Percentiles rank a stretch among this genome's conserved stretches.
Conservation (phyloP, 2,888 invertebrate genomes). For the Esperia sulphurella region DNA sequence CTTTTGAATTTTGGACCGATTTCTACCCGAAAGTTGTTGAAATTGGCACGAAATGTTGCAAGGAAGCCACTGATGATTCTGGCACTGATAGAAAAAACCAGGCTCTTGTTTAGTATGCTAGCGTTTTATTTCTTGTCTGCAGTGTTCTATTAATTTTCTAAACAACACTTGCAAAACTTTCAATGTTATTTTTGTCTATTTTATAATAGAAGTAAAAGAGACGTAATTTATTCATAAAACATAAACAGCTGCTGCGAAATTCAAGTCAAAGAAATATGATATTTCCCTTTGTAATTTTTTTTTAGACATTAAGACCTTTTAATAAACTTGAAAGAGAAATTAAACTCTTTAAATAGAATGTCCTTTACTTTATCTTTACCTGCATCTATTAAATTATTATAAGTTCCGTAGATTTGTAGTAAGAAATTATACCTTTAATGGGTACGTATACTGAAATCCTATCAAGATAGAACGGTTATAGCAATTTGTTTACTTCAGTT, state of each 20-base stretch:
- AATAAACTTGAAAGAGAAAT: not conserved
- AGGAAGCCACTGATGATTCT: conserved; percentile 71
- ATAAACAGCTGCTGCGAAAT: conserved; percentile 24
- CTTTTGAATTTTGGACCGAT: conserved; percentile 90
- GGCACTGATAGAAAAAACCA: conserved; percentile 38
- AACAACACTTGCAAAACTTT: conserved; percentile 23
- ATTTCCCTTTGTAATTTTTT: conserved; percentile 21
- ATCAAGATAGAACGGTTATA: too few relatives aligned
- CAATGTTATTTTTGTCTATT: conserved; percentile 68
- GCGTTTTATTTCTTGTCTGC: conserved; percentile 34
- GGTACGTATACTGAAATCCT: too few relatives aligned
- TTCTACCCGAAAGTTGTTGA: conserved; percentile 88
- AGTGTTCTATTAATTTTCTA: not conserved
- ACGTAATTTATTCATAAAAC: conserved; percentile 44
- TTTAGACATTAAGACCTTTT: not conserved
- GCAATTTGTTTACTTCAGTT: too few relatives aligned
- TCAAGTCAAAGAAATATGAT: conserved; percentile 17
- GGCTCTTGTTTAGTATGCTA: conserved; percentile 41
- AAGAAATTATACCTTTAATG: too few relatives aligned
- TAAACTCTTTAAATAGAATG: too few relatives aligned
- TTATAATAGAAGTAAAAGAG: conserved; percentile 24
- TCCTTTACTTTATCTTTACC: too few relatives aligned
- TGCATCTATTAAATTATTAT: too few relatives aligned
- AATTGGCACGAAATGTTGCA: conserved; percentile 87
- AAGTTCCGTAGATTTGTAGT: too few relatives aligned